Evolutionary conservation across 2,888 invertebrate genomes (phyloP).

Genomic region (Aphidius colemani): DNA sequence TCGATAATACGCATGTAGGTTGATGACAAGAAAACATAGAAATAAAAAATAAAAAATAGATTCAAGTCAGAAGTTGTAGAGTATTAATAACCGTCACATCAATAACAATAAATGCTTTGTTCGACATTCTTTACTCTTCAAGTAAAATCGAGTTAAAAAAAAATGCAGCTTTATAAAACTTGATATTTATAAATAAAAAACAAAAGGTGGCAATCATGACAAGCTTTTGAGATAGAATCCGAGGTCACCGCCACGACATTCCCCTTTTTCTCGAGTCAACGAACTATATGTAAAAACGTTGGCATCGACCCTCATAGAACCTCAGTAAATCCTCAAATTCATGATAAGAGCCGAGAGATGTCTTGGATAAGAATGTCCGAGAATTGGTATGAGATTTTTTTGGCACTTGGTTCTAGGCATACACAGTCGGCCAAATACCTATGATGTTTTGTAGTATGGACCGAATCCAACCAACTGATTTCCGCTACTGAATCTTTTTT

Average conservation of each 20-base stretch:
- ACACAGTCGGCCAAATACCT: no score
- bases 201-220: no score
- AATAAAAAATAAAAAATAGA: no score
- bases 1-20: no score
- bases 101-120: no score
- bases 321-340: constrained; percentile 37
- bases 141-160: no score
- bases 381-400: constrained; percentile 21
- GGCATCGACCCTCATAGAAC: constrained; percentile 38
- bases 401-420: constrained; percentile 26
- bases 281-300: constrained; percentile 46
- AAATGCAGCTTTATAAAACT: no score
- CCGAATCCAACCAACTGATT: constrained; percentile 50
- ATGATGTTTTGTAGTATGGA: constrained; percentile 37
- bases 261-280: constrained; percentile 38
- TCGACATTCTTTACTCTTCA: no score
- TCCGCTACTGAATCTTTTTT: neutral
- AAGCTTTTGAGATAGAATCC: neutral
- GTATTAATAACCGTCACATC: no score
- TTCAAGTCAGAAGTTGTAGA: no score
- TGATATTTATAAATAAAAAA: no score
- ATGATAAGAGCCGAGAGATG: neutral
- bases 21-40: no score
- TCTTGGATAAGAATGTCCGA: constrained; percentile 20
- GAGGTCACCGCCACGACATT: constrained; percentile 21